phyloP scores from a whole-genome alignment of 1,140 invertebrate species.

The Trachymyrmex cornetzi region DNA sequence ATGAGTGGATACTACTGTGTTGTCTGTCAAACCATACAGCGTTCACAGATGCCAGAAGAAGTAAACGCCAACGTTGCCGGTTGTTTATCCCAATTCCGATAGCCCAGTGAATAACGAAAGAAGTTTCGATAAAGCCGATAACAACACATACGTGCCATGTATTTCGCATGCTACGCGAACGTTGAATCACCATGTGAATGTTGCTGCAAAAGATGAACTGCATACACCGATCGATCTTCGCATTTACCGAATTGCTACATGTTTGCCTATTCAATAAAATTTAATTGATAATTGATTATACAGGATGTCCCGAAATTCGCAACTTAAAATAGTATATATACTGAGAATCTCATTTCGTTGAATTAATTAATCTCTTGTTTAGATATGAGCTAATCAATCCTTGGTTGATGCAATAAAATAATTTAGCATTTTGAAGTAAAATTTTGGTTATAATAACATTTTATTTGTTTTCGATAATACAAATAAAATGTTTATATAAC shows the following conservation, averaged over 20 bases:
- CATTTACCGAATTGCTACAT: background rate
- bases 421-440: too few species aligned
- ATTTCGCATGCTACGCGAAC: background rate
- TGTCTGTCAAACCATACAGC: background rate
- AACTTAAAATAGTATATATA: too few species aligned
- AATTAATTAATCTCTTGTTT: too few species aligned
- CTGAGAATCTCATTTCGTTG: too few species aligned
- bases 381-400: too few species aligned
- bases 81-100: slow-evolving; percentile 88
- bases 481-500: too few species aligned
- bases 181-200: background rate
- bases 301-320: background rate
- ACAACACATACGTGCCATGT: background rate
- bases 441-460: too few species aligned
- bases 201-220: background rate
- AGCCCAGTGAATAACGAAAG: slow-evolving; percentile 77
- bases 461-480: too few species aligned
- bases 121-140: slow-evolving; percentile 71
- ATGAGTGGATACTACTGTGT: slow-evolving; percentile 8
- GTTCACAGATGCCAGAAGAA: background rate
- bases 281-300: background rate
- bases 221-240: background rate
- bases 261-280: background rate
- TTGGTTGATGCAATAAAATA: too few species aligned
- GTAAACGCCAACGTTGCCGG: slow-evolving; percentile 16